Conservation (phyloP, 2,888 invertebrate genomes). For the Drosophila robusta region DNA sequence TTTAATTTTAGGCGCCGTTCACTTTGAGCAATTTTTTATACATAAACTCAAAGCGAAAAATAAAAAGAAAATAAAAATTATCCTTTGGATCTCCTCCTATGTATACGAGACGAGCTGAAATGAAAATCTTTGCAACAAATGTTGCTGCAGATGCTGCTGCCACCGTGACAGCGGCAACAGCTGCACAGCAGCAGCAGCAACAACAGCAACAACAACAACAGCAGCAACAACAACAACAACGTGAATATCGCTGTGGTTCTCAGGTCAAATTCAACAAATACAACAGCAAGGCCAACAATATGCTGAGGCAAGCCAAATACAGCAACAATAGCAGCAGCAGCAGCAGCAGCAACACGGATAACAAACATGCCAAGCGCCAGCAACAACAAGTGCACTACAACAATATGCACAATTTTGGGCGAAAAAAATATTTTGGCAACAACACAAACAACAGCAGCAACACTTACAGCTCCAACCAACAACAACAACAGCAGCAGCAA, state of each 20-base stretch:
- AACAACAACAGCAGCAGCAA: constrained; percentile 30
- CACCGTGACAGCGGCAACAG: constrained; percentile 25
- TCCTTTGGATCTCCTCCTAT: constrained; percentile 26
- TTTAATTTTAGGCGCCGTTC: constrained; percentile 26
- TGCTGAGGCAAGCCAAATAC: constrained; percentile 35
- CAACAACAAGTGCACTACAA: constrained; percentile 34
- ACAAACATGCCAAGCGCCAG: constrained; percentile 47
- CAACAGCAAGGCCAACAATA: constrained; percentile 42
- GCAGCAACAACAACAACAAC: constrained; percentile 54
- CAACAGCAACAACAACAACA: constrained; percentile 48
- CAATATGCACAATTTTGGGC: constrained; percentile 47
- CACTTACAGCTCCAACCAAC: constrained; percentile 38
- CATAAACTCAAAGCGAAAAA: constrained; percentile 35
- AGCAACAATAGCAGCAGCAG: constrained; percentile 35
- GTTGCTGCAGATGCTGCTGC: constrained; percentile 37
- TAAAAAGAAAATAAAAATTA: not conserved
- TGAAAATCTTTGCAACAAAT: constrained; percentile 78
- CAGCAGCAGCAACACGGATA: constrained; percentile 16
- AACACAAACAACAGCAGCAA: constrained; percentile 40
- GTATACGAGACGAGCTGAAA: constrained; percentile 60
- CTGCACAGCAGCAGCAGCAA: constrained; percentile 41
- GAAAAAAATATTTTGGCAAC: constrained; percentile 59
- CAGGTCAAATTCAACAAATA: constrained; percentile 53
- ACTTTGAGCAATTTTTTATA: constrained; percentile 49
- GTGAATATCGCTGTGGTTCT: constrained; percentile 57